A percentile compares a stretch with the other conserved stretches of the same genome.
These are phyloP conservation scores for Protomyctophum bolini DNA, from an alignment of 2,113 vertebrate species.

Conservation along the genomic window DNA sequence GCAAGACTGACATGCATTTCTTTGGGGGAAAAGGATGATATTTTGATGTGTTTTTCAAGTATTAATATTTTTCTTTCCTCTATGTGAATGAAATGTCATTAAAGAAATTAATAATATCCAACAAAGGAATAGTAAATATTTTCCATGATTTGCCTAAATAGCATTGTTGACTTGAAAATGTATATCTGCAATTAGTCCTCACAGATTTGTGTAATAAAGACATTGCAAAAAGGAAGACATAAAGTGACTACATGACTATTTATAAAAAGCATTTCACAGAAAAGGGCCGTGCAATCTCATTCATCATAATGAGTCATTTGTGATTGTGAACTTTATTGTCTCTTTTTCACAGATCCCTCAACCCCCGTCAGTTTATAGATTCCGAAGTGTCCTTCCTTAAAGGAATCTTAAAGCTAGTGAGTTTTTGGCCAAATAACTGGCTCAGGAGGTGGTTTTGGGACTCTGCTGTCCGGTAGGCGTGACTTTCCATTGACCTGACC, in stretches of 20 bases:
- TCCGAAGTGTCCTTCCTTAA: constrained; percentile 92
- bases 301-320: constrained; percentile 81
- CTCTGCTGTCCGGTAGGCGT: constrained; percentile 88
- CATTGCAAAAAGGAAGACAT: constrained; percentile 84
- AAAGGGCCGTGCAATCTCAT: constrained; percentile 88
- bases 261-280: constrained; percentile 82
- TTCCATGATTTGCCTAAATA: constrained; percentile 77
- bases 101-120: constrained; percentile 78
- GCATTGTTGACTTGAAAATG: constrained; percentile 82
- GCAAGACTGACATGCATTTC: constrained; percentile 78
- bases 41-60: constrained; percentile 84
- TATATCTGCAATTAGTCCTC: constrained; percentile 80
- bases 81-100: constrained; percentile 81
- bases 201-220: constrained; percentile 83
- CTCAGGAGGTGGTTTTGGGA: constrained; percentile 95
- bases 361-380: constrained; percentile 79
- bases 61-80: constrained; percentile 77
- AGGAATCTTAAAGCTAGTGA: constrained; percentile 99
- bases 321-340: constrained; percentile 68
- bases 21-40: constrained; percentile 72
- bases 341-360: constrained; percentile 71
- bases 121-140: constrained; percentile 78
- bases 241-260: constrained; percentile 82
- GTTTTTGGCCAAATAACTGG: constrained; percentile 96
- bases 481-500: constrained; percentile 75